These are phyloP conservation scores for Liposcelis brunnea DNA, from an alignment of 2,888 invertebrate genomes.

Conservation along the genomic window DNA sequence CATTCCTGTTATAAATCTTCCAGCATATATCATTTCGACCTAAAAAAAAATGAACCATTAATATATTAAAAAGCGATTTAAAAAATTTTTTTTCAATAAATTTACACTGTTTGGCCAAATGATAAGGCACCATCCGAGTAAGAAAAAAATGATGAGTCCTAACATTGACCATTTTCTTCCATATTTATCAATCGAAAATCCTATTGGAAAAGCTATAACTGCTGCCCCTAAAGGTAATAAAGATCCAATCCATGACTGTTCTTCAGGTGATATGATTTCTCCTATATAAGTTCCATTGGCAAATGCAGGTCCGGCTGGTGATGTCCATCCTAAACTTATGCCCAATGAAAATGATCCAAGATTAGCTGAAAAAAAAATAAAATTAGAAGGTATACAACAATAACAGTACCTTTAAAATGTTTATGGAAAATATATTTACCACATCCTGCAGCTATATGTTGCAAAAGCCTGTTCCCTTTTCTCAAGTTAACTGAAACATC, in stretches of 20 bases:
- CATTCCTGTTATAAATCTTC: conserved; percentile 52
- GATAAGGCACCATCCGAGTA: conserved; percentile 54
- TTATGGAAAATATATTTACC: too few relatives aligned
- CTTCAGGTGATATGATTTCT: conserved; percentile 29
- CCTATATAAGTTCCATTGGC: conserved; percentile 23
- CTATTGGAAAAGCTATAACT: conserved; percentile 52
- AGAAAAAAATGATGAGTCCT: conserved; percentile 44
- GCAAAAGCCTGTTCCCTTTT: too few relatives aligned
- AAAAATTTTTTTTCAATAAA: too few relatives aligned
- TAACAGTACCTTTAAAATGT: too few relatives aligned
- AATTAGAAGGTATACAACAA: too few relatives aligned
- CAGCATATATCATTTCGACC: conserved; percentile 41
- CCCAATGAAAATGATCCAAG: conserved; percentile 64
- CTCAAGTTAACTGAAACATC: too few relatives aligned
- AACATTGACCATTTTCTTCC: conserved; percentile 59
- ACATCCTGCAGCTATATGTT: too few relatives aligned
- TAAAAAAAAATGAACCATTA: conserved; percentile 12
- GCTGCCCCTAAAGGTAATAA: conserved; percentile 57
- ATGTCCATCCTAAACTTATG: conserved; percentile 59
- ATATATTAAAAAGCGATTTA: too few relatives aligned
- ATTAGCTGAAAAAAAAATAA: conserved; percentile 35
- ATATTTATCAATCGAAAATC: conserved; percentile 43
- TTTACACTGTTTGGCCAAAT: conserved; percentile 41
- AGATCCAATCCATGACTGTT: conserved; percentile 55
- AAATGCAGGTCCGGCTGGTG: conserved; percentile 40